Percentiles rank a stretch among this genome's conserved stretches.
These are phyloP conservation scores for Pangasianodon gigas DNA, from an alignment of 2,113 vertebrate genomes.

Conservation along the genomic window DNA sequence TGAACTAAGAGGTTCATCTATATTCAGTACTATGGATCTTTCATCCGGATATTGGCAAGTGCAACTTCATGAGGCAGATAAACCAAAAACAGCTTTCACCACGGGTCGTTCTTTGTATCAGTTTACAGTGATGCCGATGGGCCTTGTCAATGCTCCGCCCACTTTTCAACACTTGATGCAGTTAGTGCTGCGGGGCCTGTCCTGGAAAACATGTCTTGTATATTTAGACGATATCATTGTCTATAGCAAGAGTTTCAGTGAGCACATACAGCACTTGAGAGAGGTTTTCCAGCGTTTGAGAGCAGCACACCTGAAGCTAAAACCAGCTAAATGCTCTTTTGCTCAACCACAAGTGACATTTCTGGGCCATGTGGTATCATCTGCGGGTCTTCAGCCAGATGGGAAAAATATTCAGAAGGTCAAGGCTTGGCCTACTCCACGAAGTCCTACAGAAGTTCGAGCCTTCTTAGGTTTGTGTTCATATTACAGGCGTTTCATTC, in stretches of 20 bases:
- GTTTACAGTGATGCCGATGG: slow-evolving; percentile 43
- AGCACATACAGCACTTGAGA: slow-evolving; percentile 38
- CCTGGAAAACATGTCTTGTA: slow-evolving; percentile 43
- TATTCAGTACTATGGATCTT: no score
- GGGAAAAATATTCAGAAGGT: background rate
- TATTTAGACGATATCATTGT: slow-evolving; percentile 40
- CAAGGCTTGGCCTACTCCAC: slow-evolving; percentile 1
- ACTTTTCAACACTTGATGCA: slow-evolving; percentile 45
- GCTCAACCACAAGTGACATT: background rate
- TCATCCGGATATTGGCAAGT: slow-evolving; percentile 23
- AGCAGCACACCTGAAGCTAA: background rate
- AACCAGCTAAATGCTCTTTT: slow-evolving; percentile 41
- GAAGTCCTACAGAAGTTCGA: slow-evolving; percentile 27
- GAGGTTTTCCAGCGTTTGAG: slow-evolving; percentile 22
- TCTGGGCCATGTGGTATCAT: no score
- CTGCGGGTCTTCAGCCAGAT: slow-evolving; percentile 6
- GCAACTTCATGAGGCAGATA: slow-evolving; percentile 26
- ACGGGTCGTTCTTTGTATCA: slow-evolving; percentile 41
- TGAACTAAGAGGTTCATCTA: no score
- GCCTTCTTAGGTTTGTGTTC: slow-evolving; percentile 47
- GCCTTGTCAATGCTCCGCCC: slow-evolving; percentile 34
- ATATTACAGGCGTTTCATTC: slow-evolving; percentile 6
- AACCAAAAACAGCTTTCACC: slow-evolving; percentile 47
- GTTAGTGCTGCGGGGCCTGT: slow-evolving; percentile 37
- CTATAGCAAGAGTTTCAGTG: slow-evolving; percentile 30